These are phyloP conservation scores for Leucania comma DNA, from an alignment of 2,888 invertebrate genomes.

Conservation along the genomic window DNA sequence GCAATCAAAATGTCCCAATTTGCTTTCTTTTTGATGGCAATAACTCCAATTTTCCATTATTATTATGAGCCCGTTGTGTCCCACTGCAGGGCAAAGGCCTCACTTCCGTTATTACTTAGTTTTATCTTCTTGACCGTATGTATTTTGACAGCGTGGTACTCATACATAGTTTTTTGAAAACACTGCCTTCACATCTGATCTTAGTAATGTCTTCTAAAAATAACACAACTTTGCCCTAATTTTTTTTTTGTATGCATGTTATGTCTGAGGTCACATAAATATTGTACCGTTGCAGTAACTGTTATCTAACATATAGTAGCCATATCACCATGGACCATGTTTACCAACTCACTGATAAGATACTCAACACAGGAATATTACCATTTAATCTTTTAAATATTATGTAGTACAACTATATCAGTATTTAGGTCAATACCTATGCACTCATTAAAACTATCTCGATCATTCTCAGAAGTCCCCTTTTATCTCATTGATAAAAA, in stretches of 20 bases:
- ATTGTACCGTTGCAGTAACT: not conserved
- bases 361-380: constrained; percentile 16
- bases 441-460: constrained; percentile 12
- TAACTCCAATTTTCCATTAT: too few relatives aligned
- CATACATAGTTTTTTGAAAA: not conserved
- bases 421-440: constrained; percentile 41
- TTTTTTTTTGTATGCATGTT: not conserved
- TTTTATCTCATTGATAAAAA: constrained; percentile 25
- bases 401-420: constrained; percentile 27
- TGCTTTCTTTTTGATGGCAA: too few relatives aligned
- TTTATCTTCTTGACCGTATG: too few relatives aligned
- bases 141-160: too few relatives aligned
- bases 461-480: not conserved
- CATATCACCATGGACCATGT: constrained; percentile 30
- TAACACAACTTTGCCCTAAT: not conserved
- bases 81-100: too few relatives aligned
- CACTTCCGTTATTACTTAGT: too few relatives aligned
- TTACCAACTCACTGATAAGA: constrained; percentile 29
- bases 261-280: not conserved
- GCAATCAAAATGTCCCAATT: too few relatives aligned
- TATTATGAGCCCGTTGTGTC: too few relatives aligned
- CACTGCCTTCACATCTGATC: not conserved
- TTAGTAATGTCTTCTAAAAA: not conserved
- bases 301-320: not conserved
- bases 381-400: constrained; percentile 32